These are phyloP conservation scores for Silurus glanis DNA, from an alignment of 2,113 vertebrate species.

Conservation along the genomic window DNA sequence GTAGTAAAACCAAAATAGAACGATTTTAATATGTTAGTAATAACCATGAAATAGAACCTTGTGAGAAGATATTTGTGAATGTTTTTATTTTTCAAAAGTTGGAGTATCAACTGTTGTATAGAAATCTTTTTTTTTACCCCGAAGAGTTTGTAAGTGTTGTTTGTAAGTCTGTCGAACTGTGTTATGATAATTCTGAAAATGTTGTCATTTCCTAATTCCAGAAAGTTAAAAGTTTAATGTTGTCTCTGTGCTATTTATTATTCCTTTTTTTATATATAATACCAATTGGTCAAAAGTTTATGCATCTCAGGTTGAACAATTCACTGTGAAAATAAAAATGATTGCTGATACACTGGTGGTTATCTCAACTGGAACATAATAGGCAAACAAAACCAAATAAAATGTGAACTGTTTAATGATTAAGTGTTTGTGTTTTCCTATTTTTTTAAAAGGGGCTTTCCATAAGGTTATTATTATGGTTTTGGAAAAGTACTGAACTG, in stretches of 20 bases:
- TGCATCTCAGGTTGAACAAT: background rate
- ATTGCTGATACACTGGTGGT: background rate
- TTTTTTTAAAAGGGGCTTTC: background rate
- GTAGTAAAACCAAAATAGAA: constrained; percentile 9
- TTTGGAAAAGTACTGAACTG: background rate
- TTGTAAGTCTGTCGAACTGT: background rate
- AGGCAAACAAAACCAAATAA: constrained; percentile 9
- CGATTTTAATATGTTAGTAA: background rate
- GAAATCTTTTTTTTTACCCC: background rate
- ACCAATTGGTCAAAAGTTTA: background rate
- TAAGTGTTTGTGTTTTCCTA: too few species aligned
- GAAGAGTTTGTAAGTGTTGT: background rate
- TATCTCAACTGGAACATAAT: background rate
- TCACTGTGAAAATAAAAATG: constrained; percentile 18
- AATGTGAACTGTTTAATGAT: constrained; percentile 2
- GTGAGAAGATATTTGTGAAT: background rate
- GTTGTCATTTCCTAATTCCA: background rate
- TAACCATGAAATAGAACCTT: background rate
- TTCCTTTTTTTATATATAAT: background rate
- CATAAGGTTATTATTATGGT: background rate
- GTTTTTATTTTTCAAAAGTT: background rate
- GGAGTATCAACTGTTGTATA: constrained; percentile 7
- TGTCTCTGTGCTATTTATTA: constrained; percentile 18
- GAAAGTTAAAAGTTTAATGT: background rate
- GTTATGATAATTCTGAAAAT: background rate